Evolutionary conservation across 64 coral and sea anemone genomes (phyloP).

Genomic region (Orbicella faveolata): DNA sequence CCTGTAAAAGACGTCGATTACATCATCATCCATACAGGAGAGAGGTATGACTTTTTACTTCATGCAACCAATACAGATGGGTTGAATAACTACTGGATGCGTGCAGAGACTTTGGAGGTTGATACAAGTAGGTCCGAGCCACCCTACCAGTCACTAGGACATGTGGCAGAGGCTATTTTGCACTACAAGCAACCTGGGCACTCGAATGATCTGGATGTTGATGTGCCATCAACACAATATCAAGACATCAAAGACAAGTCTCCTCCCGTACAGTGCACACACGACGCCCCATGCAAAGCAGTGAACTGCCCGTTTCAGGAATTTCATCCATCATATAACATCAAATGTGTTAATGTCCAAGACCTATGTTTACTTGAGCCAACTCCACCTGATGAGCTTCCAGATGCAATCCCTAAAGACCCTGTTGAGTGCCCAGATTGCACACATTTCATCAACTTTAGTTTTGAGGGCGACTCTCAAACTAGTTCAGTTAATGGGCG

Average conservation of each 20-base stretch:
- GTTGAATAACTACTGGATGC: conserved; percentile 43
- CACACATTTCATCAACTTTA: conserved; percentile 54
- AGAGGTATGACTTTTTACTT: conserved; percentile 73
- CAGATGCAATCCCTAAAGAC: background rate
- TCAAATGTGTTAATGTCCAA: conserved; percentile 38
- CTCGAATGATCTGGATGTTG: conserved; percentile 4
- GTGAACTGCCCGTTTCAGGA: conserved; percentile 66
- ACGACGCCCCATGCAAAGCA: conserved; percentile 18
- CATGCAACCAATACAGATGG: conserved; percentile 7
- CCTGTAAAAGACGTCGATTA: conserved; percentile 56
- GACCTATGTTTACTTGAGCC: conserved; percentile 21
- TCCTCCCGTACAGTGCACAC: background rate
- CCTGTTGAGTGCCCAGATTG: background rate
- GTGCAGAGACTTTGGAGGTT: conserved; percentile 60
- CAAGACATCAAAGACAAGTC: background rate
- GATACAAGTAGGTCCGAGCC: background rate
- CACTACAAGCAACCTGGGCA: conserved; percentile 14
- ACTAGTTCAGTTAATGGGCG: conserved; percentile 54
- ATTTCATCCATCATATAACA: background rate
- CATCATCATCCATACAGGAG: conserved; percentile 63
- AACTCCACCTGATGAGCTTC: conserved; percentile 36
- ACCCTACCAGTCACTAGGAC: conserved; percentile 26
- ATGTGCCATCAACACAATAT: conserved; percentile 1
- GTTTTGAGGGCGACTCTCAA: conserved; percentile 40
- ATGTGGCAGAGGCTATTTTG: conserved; percentile 54